Evolutionary conservation across 1,140 invertebrate species (phyloP), one percentile per base, ranked within the genome.

Genomic region (Musca domestica): DNA sequence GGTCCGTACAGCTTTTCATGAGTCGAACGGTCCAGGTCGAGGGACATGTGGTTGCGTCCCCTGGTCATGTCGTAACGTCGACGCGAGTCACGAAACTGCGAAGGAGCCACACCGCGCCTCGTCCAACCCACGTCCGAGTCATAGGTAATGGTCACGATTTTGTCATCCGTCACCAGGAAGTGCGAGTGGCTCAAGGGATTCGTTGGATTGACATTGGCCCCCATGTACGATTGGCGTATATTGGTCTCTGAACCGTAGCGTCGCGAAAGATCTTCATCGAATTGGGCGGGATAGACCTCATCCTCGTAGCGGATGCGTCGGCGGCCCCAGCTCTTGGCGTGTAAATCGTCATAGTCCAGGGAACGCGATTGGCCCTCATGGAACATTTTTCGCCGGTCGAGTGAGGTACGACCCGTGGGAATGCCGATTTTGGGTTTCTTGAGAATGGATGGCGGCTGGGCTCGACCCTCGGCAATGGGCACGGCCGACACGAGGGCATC

Each of bases 121-220:
- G 81, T 78, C 82, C 82, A 83, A 47, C 82, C 82, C 48, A 80
- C 78, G 66, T 83, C 82, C n/a, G 82, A 83, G 70, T 83, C 82
- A 52, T 83, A 83, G 65, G 76, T 82, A 19, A 83, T 82, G 68
- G 81, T 82, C 19, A 81, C 80, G 14, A 83, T 81, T 67, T 81
- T 77, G 69, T 81, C 78, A 47, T 83, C 82, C 17, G 82, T 82
- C 17, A 83, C 80, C 41, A 83, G 77, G 54, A 81, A 83, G 70
- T 83, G 81, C n/a, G 79, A 81, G 49, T 81, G 78, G 27, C 78
- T 81, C 17, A 81, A 41, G 10, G 78, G 78, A 78, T 81, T 70
- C 9, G 49, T 64, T 7, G 71, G 74, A 63, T 81, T 74, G 48
- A 81, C 75, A 67, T 71, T 76, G 61, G 78, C 78, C 27, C 78